These are phyloP conservation scores for Drosophila pectinifera DNA, from an alignment of 1,140 invertebrate species.

Conservation along the genomic window DNA sequence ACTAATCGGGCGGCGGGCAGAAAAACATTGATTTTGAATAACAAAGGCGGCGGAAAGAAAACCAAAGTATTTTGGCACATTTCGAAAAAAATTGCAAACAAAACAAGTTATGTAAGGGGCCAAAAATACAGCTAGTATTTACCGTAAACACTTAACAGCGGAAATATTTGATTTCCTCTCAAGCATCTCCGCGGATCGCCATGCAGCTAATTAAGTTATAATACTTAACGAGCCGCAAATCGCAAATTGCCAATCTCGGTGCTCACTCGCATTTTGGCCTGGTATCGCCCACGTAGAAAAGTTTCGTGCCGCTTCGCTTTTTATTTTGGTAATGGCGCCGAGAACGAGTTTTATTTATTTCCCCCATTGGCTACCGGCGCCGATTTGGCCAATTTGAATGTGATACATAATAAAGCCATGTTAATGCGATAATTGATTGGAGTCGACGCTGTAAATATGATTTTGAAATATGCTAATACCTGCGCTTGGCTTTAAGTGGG, in stretches of 20 bases:
- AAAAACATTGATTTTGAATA: conserved; percentile 55
- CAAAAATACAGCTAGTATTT: conserved; percentile 44
- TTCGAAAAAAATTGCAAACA: conserved; percentile 28
- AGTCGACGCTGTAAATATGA: conserved; percentile 29
- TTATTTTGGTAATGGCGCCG: conserved; percentile 55
- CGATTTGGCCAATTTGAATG: conserved; percentile 44
- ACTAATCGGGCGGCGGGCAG: conserved; percentile 51
- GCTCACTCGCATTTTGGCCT: conserved; percentile 18
- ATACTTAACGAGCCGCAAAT: conserved; percentile 39
- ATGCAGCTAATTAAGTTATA: conserved; percentile 53
- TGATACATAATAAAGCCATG: conserved; percentile 54
- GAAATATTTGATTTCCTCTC: conserved; percentile 48
- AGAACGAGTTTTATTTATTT: conserved; percentile 39
- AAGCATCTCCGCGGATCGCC: conserved; percentile 16
- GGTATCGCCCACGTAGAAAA: conserved; percentile 46
- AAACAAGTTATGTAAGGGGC: conserved; percentile 43
- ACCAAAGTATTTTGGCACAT: conserved; percentile 29
- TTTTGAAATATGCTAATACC: conserved; percentile 41
- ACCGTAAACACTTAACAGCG: conserved; percentile 48
- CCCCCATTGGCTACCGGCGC: conserved; percentile 10
- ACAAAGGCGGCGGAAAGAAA: conserved; percentile 53
- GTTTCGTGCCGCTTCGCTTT: conserved; percentile 15
- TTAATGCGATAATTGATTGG: conserved; percentile 57
- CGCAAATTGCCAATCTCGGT: conserved; percentile 9
- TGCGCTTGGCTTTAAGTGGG: conserved; percentile 16